phyloP scores from a whole-genome alignment of 2,797 vertebrate genomes.

The Champsocephalus esox region DNA sequence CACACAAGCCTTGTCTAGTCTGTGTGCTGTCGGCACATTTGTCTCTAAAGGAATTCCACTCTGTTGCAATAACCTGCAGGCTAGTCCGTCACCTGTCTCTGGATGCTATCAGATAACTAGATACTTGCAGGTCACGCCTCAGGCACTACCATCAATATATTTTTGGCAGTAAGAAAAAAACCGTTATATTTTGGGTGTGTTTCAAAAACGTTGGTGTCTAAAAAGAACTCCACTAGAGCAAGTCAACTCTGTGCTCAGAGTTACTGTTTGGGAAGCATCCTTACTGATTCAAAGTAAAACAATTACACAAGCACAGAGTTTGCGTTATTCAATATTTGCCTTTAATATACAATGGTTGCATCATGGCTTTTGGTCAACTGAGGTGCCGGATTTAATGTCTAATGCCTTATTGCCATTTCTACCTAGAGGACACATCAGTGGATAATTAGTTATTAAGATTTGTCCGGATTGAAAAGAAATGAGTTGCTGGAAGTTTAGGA shows the following conservation, averaged over 20 bases:
- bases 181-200: neutral
- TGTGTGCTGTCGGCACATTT: constrained; percentile 10
- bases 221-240: neutral
- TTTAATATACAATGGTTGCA: constrained; percentile 6
- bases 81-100: neutral
- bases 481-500: constrained; percentile 33
- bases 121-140: constrained; percentile 7
- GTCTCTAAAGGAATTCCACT: constrained; percentile 28
- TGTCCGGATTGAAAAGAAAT: constrained; percentile 30
- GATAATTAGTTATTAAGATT: constrained; percentile 61
- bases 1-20: constrained; percentile 60
- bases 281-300: neutral
- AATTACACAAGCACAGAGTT: neutral
- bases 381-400: constrained; percentile 45
- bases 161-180: neutral
- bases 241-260: too few relatives aligned
- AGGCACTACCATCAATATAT: neutral
- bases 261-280: neutral
- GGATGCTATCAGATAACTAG: constrained; percentile 21
- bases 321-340: neutral
- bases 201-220: neutral
- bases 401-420: constrained; percentile 25
- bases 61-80: constrained; percentile 12
- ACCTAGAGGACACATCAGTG: constrained; percentile 30
- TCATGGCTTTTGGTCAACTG: constrained; percentile 29